Evolutionary conservation across 2,888 invertebrate genomes (phyloP), one percentile per base, ranked within the genome.

Genomic region (Ormyrus thymus): DNA sequence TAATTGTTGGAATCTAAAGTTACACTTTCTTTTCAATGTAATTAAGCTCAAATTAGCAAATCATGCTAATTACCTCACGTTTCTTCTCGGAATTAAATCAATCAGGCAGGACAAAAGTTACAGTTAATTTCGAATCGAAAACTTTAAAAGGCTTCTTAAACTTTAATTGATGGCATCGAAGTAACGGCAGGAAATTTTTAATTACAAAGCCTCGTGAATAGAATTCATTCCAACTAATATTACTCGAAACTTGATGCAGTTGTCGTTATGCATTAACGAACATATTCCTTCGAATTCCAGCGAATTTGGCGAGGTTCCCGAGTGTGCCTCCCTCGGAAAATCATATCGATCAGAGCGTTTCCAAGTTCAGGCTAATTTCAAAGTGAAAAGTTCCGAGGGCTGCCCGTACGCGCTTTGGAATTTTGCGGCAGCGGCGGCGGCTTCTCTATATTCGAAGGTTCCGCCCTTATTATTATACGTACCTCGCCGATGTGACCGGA

Each of bases 401-500:
- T 45, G n/a, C 10, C 51, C 61, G 43, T 29, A 29, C 29, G 5
- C n/a, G 0, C 71, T 8, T 43, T 15, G 70, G 29, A 70, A 70
- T 59, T 70, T 65, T 51, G n/a, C 13, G 29, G 29, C 29, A n/a
- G n/a, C n/a, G n/a, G 13, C 5, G 11, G 66, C 43, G 43, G 11
- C 29, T 45, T 59, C 9, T 13, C 13, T 6, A 11, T 46, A 15
- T 7, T 10, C n/a, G 50, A 13, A 6, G 15, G 61, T 43, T 50
- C 13, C 10, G 46, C 76, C 59, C 74, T 74, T 76, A 72, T 72
- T 46, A 15, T 13, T 65, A 50, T 45, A 45, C 43, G 11, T 85
- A 93, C 93, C 90, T 93, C 93, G 85, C 93, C 93, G 69, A 92
- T 91, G 85, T 92, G 92, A 85, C 92, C 91, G 75, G 91, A 89